phyloP scores from a whole-genome alignment of 1,140 invertebrate species.

The Apis cerana region DNA sequence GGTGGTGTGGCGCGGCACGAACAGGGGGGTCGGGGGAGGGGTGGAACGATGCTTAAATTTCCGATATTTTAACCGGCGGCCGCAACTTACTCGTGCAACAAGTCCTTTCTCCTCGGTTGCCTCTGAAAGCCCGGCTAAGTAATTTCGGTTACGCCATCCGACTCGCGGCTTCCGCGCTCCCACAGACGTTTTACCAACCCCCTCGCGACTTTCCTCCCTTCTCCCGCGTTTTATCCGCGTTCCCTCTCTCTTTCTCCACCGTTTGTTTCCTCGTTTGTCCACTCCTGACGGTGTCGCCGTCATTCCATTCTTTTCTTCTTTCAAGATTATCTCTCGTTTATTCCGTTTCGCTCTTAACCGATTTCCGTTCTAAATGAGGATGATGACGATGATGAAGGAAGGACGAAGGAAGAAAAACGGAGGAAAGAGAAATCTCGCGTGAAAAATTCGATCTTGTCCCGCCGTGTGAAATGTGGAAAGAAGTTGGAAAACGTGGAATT shows the following conservation, averaged over 20 bases:
- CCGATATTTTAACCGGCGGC: constrained; percentile 78
- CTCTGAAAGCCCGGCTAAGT: constrained; percentile 78
- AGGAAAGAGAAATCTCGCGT: no score
- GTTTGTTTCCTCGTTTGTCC: constrained; percentile 62
- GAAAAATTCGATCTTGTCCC: neutral
- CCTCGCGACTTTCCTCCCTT: constrained; percentile 36
- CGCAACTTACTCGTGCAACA: constrained; percentile 79
- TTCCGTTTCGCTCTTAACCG: no score
- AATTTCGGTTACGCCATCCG: constrained; percentile 78
- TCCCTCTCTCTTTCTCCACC: constrained; percentile 18
- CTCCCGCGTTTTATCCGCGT: constrained; percentile 44
- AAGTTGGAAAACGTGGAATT: constrained; percentile 7
- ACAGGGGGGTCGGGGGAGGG: constrained; percentile 14
- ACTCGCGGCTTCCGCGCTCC: constrained; percentile 72
- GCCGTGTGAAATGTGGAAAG: neutral
- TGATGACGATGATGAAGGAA: no score
- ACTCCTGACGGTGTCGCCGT: constrained; percentile 31
- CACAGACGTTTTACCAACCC: constrained; percentile 59
- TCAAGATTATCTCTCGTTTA: no score
- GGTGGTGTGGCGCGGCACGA: constrained; percentile 15
- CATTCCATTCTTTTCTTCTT: neutral
- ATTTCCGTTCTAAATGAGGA: no score
- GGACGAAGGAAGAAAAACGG: no score
- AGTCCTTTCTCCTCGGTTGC: constrained; percentile 80
- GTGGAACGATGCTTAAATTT: constrained; percentile 71